Evolutionary conservation across 2,113 vertebrate species (phyloP), one percentile per base, ranked within the genome.

Genomic region (Leptobrachium leishanense): DNA sequence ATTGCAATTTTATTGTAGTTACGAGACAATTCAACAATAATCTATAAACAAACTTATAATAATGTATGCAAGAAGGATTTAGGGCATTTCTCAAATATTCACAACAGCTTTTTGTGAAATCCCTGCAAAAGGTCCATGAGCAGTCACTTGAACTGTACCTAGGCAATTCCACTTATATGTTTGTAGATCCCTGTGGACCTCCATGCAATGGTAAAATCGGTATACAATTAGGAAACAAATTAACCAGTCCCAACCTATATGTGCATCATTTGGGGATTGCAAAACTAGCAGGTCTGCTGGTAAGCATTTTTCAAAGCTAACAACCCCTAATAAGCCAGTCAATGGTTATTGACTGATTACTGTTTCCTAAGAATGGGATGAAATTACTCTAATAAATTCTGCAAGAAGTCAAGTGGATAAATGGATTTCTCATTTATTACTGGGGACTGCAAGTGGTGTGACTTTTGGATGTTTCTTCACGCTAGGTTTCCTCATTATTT

Each of bases 321-420:
- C 42, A 68, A n/a, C 42, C 13, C 67, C 67, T 43, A 43, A 43
- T 13, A 43, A 15, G 5, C 41, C 67, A 68, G 13, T 68, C 67
- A 68, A 68, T 68, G 43, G 40, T 7, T 68, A 68, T 43, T 44
- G 67, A 68, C 42, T 43, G 20, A 39, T 68, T 2, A 68, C 41
- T 68, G 67, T 43, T 42, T 43, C 67, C 43, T 43, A 68, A 68
- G 67, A 68, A 68, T 7, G 67, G 67, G 42, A 68, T 15, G 41
- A 8, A 67, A 67, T 40, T 41, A 68, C 31, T 43, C 67, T n/a
- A 15, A 68, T 43, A 68, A 43, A 68, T 43, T 68, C 42, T 68
- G 41, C 43, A 68, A 42, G 41, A 59, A 59, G 55, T 50, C 46
- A 50, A 50, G 46, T 50, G 46, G 46, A 50, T 50, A 50, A 50